Evolutionary conservation across 2,888 invertebrate species (phyloP).

Genomic region (Poecilus cupreus): DNA sequence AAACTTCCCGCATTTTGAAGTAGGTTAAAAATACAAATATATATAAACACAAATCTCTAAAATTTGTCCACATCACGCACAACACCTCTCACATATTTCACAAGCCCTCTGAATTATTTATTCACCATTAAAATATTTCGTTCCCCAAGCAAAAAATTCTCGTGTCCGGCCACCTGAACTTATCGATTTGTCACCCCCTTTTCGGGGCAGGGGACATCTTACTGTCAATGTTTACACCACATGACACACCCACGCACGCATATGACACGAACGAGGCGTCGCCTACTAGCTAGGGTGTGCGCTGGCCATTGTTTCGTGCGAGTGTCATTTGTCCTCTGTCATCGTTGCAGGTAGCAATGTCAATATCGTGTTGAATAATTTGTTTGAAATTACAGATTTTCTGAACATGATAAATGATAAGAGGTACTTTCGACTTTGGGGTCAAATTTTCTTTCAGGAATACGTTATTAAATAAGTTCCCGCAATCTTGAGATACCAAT

Average conservation of each 20-base stretch:
- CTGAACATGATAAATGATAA: background rate
- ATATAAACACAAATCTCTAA: too few relatives aligned
- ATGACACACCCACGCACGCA: conserved; percentile 34
- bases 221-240: conserved; percentile 51
- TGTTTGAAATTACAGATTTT: conserved; percentile 36
- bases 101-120: background rate
- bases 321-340: conserved; percentile 3
- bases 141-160: background rate
- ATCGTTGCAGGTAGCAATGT: background rate
- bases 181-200: conserved; percentile 28
- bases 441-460: background rate
- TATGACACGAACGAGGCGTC: background rate
- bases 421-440: background rate
- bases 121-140: background rate
- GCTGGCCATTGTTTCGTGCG: background rate
- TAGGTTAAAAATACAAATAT: too few relatives aligned
- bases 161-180: background rate
- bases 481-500: too few relatives aligned
- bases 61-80: too few relatives aligned
- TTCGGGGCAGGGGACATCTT: conserved; percentile 23
- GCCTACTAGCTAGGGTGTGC: background rate
- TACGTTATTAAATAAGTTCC: background rate
- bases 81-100: too few relatives aligned
- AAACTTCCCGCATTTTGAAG: too few relatives aligned
- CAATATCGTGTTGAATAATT: conserved; percentile 17